A percentile compares a stretch with the other conserved stretches of the same genome.
These are phyloP conservation scores for Daktulosphaira vitifoliae DNA, from an alignment of 1,140 invertebrate genomes.

Conservation along the genomic window DNA sequence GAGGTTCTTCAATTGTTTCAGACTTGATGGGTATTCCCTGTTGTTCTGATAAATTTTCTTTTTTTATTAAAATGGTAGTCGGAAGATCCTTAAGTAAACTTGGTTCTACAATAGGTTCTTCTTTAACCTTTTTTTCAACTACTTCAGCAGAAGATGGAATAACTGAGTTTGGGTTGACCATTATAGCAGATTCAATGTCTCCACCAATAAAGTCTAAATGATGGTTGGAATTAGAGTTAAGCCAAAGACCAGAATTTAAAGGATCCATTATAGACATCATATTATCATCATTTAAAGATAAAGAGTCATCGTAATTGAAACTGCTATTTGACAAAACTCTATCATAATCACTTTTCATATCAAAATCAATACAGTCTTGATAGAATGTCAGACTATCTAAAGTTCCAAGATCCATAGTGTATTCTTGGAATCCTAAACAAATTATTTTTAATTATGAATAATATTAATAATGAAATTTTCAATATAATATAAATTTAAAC, in stretches of 20 bases:
- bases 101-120: conserved; percentile 35
- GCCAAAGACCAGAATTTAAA: conserved; percentile 25
- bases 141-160: conserved; percentile 47
- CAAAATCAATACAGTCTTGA: conserved; percentile 29
- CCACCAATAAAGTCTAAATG: conserved; percentile 63
- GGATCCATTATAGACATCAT: conserved; percentile 29
- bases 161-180: conserved; percentile 69
- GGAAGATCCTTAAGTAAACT: neutral
- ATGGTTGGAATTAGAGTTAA: conserved; percentile 45
- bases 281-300: conserved; percentile 24
- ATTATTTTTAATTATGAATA: no score
- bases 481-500: no score
- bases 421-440: no score
- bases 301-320: conserved; percentile 23
- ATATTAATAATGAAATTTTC: no score
- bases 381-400: conserved; percentile 29
- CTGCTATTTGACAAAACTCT: conserved; percentile 9
- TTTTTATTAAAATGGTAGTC: neutral
- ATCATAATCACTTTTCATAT: conserved; percentile 30
- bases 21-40: neutral
- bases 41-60: neutral
- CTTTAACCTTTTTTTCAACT: conserved; percentile 39
- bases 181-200: conserved; percentile 56
- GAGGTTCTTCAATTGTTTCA: conserved; percentile 38
- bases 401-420: conserved; percentile 3